Base-by-base conservation (phyloP, 2,797 vertebrate species). In the Chrysocyon brachyurus region DNA sequence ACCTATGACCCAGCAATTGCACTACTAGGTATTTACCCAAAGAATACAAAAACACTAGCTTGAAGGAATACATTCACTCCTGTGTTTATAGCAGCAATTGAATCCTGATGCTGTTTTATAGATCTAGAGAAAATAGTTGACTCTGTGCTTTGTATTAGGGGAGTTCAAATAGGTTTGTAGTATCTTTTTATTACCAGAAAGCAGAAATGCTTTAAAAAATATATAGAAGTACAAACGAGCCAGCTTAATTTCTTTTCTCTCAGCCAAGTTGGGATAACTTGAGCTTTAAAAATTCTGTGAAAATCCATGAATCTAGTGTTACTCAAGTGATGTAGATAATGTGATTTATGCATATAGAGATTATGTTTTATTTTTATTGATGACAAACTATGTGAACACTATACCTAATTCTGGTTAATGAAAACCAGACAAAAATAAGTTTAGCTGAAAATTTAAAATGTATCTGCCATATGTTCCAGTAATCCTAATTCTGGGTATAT, bases 311-410 rank as follows among this genome's bases (percentile, higher is more conserved):
- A 83, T 95, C 21, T 57, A 54, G 6, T 68, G 26, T 85, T 91
- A 79, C 57, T 91, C 49, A 91, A 94, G 14, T 75, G 57, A 73
- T 46, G 14, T 19, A 94, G 54, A 33, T 56, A 73, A 57, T 61
- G 21, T 77, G 57, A 85, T 56, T 85, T 75, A 68, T 68, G 61
- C 6, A 49, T 66, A 85, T 15, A 66, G 19, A 52, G 21, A 81
- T 72, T 59, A 24, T 85, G 19, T 46, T 90, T 91, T 83, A 33
- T 78, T 94, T 92, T 79, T 84, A 84, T 91, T 31, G 77, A 36
- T 64, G 84, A 72, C 17, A 77, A 84, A 28, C 36, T 28, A 66
- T 72, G 46, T 24, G 56, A 84, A 46, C n/a, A 40, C 36, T 68
- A 40, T 70, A 57, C 12, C 16, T 57, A 90, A 73, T 81, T 88